Evolutionary conservation across 1,140 invertebrate species (phyloP).

Genomic region (Oncopeltus fasciatus): DNA sequence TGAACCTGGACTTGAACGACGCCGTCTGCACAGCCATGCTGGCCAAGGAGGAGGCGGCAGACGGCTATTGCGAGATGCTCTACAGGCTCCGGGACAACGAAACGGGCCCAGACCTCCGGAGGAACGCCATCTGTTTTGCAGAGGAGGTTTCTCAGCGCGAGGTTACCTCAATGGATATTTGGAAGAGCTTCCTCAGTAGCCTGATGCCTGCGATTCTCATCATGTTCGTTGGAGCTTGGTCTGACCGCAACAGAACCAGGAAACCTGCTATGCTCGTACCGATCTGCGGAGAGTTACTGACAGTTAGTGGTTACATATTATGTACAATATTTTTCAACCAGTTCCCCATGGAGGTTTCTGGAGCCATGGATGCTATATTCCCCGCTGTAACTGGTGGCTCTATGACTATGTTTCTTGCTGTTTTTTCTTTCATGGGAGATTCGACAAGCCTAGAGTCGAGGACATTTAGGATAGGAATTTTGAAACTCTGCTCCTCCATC

Average conservation of each 20-base stretch:
- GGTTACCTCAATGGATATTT: constrained; percentile 60
- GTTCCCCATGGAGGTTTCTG: constrained; percentile 55
- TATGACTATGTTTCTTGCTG: constrained; percentile 80
- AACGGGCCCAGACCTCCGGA: constrained; percentile 49
- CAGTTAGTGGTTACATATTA: constrained; percentile 56
- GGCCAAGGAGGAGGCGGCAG: background rate
- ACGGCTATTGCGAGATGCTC: constrained; percentile 38
- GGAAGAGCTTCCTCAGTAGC: constrained; percentile 65
- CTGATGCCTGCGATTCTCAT: constrained; percentile 57
- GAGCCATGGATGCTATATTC: constrained; percentile 58
- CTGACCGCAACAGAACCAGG: constrained; percentile 42
- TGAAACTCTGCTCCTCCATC: constrained; percentile 65
- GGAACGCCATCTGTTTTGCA: constrained; percentile 42
- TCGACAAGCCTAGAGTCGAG: constrained; percentile 64
- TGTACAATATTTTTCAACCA: constrained; percentile 56
- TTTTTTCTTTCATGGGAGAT: constrained; percentile 77
- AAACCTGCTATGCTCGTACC: constrained; percentile 74
- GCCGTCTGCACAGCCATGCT: constrained; percentile 53
- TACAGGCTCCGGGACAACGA: constrained; percentile 36
- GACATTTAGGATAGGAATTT: constrained; percentile 68
- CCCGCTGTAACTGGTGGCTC: constrained; percentile 67
- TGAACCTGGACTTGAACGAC: constrained; percentile 54
- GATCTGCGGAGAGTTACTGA: constrained; percentile 63
- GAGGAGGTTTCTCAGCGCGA: constrained; percentile 56
- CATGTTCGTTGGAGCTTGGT: constrained; percentile 49